These are phyloP conservation scores for Conger conger DNA, from an alignment of 2,113 vertebrate genomes.

Conservation along the genomic window DNA sequence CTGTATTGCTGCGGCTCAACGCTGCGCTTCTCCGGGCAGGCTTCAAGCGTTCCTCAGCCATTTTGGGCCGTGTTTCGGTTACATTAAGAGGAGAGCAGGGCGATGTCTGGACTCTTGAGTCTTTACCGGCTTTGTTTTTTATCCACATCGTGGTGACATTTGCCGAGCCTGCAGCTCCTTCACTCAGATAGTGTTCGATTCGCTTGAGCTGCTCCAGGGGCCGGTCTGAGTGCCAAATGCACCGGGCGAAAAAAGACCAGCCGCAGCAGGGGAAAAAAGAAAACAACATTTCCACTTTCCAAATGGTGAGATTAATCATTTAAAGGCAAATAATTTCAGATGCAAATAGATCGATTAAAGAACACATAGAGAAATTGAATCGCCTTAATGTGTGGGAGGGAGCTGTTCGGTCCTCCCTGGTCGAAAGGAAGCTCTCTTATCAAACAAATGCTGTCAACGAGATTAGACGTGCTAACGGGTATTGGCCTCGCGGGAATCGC, in stretches of 20 bases:
- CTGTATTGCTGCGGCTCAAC: not conserved
- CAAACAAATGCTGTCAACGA: not conserved
- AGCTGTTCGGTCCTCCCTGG: not conserved
- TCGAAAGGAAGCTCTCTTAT: not conserved
- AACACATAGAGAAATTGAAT: not conserved
- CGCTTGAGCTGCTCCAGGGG: constrained; percentile 50
- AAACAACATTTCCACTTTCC: not conserved
- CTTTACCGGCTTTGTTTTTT: constrained; percentile 38
- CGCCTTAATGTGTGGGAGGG: not conserved
- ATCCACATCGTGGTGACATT: constrained; percentile 40
- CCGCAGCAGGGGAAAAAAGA: not conserved
- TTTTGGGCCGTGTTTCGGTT: not conserved
- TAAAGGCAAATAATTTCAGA: not conserved
- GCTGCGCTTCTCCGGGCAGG: not conserved
- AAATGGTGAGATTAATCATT: constrained; percentile 24
- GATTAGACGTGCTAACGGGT: not conserved
- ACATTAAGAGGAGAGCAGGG: constrained; percentile 33
- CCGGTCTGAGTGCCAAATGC: constrained; percentile 53
- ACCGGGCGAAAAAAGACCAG: constrained; percentile 36
- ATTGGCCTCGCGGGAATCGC: not conserved
- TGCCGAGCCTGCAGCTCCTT: constrained; percentile 36
- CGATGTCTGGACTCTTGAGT: constrained; percentile 18
- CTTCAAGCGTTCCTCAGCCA: not conserved
- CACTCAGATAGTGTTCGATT: constrained; percentile 56
- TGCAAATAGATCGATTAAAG: not conserved